phyloP scores from a whole-genome alignment of 2,797 vertebrate species.

The Hydrophis major region DNA sequence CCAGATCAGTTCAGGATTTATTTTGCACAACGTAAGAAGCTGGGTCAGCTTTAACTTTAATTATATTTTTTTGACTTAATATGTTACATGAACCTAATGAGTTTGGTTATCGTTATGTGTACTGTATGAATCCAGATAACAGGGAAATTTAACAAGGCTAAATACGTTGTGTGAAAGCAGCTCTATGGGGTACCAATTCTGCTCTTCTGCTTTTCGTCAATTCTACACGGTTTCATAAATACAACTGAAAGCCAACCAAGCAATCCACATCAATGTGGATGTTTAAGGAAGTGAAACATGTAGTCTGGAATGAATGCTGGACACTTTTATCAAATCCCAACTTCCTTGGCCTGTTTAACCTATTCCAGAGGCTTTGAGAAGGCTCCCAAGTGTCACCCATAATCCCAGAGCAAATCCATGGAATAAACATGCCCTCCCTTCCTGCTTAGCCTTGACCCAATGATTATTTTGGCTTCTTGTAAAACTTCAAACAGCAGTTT shows the following conservation, averaged over 20 bases:
- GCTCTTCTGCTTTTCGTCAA: neutral
- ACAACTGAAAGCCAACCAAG: slow-evolving; percentile 40
- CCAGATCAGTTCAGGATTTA: neutral
- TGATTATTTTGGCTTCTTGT: neutral
- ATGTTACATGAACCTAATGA: neutral
- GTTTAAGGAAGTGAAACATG: slow-evolving; percentile 34
- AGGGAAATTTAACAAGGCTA: neutral
- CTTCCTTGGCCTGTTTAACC: slow-evolving; percentile 42
- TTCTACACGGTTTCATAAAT: slow-evolving; percentile 30
- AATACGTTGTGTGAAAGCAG: too few relatives aligned
- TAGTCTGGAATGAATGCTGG: slow-evolving; percentile 25
- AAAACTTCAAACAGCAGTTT: slow-evolving; percentile 16
- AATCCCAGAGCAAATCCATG: slow-evolving; percentile 20
- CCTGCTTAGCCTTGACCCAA: slow-evolving; percentile 18
- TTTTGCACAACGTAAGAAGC: neutral
- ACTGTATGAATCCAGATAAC: neutral
- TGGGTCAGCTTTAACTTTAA: neutral
- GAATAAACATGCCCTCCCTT: slow-evolving; percentile 1
- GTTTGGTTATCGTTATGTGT: neutral
- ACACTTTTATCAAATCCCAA: neutral
- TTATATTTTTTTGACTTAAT: neutral
- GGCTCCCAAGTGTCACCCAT: neutral
- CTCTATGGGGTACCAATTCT: neutral
- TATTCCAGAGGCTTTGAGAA: neutral
- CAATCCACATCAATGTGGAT: neutral